phyloP scores from a whole-genome alignment of 2,888 invertebrate genomes.

The Lacanobia oleracea region DNA sequence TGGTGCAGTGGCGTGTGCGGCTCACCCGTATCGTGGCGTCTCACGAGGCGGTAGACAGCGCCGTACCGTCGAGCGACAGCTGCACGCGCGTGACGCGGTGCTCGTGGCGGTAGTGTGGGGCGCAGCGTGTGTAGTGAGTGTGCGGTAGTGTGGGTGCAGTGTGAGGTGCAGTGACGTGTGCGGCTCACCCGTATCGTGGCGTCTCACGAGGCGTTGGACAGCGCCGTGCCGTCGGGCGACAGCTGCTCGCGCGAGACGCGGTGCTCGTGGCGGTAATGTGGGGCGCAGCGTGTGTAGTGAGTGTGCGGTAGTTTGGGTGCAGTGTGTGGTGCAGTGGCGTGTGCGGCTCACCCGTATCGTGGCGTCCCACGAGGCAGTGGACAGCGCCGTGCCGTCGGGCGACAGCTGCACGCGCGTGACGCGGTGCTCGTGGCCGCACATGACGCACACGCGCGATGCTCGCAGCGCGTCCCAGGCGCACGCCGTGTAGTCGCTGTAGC shows the following conservation, averaged over 20 bases:
- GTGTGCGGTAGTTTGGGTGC: neutral
- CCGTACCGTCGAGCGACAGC: no score
- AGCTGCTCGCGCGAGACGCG: no score
- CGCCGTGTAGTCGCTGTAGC: constrained; percentile 99
- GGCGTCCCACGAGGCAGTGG: constrained; percentile 98
- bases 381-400: constrained; percentile 99
- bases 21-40: no score
- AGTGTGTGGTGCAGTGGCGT: neutral
- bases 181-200: no score
- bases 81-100: no score
- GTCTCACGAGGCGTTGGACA: no score
- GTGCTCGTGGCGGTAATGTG: neutral
- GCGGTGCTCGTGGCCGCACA: constrained; percentile 99
- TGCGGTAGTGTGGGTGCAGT: neutral
- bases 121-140: constrained; percentile 15
- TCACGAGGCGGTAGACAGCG: no score
- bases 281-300: neutral
- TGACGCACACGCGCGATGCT: constrained; percentile 96
- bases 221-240: no score
- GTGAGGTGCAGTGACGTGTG: no score
- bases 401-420: constrained; percentile 98
- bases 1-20: neutral
- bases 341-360: constrained; percentile 73
- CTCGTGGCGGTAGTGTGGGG: neutral
- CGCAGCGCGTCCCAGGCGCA: constrained; percentile 99